Evolutionary conservation across 2,113 vertebrate species (phyloP).

Genomic region (Columba janthina): DNA sequence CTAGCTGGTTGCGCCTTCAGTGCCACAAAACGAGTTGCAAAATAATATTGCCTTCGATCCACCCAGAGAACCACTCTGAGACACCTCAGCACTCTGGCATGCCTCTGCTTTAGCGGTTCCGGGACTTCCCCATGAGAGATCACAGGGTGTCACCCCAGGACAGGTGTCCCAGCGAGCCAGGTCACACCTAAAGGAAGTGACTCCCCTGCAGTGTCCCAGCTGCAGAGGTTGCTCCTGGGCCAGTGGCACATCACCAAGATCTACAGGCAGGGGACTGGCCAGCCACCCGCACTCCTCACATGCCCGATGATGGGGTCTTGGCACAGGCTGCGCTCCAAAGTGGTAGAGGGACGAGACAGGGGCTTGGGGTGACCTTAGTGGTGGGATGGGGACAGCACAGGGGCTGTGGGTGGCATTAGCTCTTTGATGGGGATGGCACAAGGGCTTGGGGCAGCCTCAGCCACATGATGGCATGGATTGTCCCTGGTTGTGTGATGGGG

Average conservation of each 20-base stretch:
- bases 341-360: background rate
- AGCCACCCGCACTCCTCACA: background rate
- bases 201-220: background rate
- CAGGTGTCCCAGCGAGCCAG: background rate
- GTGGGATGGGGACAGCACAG: background rate
- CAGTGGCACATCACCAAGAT: background rate
- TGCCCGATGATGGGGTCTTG: background rate
- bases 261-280: accelerated
- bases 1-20: background rate
- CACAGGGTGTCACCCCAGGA: background rate
- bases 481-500: accelerated
- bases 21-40: background rate
- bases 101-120: background rate
- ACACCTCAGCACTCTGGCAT: background rate
- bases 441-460: background rate
- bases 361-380: background rate
- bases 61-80: background rate
- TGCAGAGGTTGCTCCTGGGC: background rate
- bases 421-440: background rate
- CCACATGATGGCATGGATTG: accelerated
- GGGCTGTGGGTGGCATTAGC: background rate
- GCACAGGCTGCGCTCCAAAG: background rate
- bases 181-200: background rate
- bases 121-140: background rate
- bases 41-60: background rate